Evolutionary conservation across 2,888 invertebrate species (phyloP).

Genomic region (Plebejus argus): DNA sequence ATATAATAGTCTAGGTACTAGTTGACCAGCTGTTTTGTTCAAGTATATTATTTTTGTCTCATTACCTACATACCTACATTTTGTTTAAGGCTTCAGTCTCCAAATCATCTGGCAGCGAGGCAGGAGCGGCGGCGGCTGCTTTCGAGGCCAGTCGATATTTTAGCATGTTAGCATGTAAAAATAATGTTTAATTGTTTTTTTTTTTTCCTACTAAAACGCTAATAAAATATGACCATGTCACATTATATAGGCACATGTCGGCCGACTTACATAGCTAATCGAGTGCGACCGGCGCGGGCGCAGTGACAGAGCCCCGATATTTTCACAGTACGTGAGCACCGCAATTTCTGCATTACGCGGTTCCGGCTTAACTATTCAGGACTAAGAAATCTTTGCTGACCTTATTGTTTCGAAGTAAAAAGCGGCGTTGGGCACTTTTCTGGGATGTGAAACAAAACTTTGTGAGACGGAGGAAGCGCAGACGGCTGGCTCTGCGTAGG

Average conservation of each 20-base stretch:
- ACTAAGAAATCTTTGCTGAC: not conserved
- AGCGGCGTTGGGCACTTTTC: too few species aligned
- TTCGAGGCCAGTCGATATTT: too few species aligned
- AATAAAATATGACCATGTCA: conserved; percentile 13
- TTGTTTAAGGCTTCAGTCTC: not conserved
- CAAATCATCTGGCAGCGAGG: too few species aligned
- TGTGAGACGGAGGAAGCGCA: too few species aligned
- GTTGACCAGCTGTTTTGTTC: too few species aligned
- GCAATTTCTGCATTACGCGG: conserved; percentile 10
- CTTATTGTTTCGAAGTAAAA: not conserved
- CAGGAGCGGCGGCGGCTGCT: too few species aligned
- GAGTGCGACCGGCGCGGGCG: conserved; percentile 17
- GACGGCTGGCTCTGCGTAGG: too few species aligned
- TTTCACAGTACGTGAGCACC: conserved; percentile 22
- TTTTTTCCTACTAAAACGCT: not conserved
- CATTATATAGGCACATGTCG: conserved; percentile 1
- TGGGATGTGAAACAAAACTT: too few species aligned
- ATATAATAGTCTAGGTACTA: too few species aligned
- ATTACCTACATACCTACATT: not conserved
- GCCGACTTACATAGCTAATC: conserved; percentile 24
- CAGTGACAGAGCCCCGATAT: conserved; percentile 9
- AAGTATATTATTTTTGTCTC: not conserved
- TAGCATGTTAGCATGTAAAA: too few species aligned
- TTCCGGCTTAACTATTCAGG: conserved; percentile 14
- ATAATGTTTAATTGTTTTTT: too few species aligned